Percentiles rank a stretch among this genome's conserved stretches.
These are phyloP conservation scores for Timema cristinae DNA, from an alignment of 2,888 invertebrate genomes.

Conservation along the genomic window DNA sequence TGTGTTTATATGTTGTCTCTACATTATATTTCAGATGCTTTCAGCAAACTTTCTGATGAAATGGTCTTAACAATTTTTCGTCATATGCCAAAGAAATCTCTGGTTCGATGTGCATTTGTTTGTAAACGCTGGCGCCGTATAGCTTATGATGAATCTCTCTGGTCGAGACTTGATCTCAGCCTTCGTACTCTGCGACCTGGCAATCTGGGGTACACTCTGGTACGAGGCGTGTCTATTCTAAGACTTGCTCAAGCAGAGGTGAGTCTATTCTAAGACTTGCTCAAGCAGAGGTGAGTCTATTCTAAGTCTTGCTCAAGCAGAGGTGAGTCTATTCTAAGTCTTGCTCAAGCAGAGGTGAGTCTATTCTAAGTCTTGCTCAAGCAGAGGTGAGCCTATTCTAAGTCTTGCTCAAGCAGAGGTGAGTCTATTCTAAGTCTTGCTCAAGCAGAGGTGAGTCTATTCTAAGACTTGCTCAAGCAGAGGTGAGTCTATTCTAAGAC, in stretches of 20 bases:
- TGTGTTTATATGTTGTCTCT: too few species aligned
- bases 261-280: constrained; percentile 33
- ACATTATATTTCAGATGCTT: constrained; percentile 39
- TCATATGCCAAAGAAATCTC: constrained; percentile 73
- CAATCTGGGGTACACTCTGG: constrained; percentile 69
- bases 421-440: constrained; percentile 74
- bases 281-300: not conserved
- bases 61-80: constrained; percentile 76
- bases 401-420: constrained; percentile 76
- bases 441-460: constrained; percentile 73
- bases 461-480: constrained; percentile 73
- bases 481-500: constrained; percentile 70
- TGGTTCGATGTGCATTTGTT: constrained; percentile 68
- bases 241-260: constrained; percentile 79
- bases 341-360: too few species aligned
- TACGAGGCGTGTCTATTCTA: constrained; percentile 70
- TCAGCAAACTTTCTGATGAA: constrained; percentile 77
- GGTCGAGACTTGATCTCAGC: constrained; percentile 79
- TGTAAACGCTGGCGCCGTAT: constrained; percentile 76
- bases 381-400: constrained; percentile 72
- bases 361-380: constrained; percentile 68
- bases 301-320: too few species aligned
- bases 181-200: constrained; percentile 62
- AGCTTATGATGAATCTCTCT: constrained; percentile 77
- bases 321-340: too few species aligned